Base-by-base conservation (phyloP, 2,113 vertebrate species). In the Proterorhinus semilunaris region DNA sequence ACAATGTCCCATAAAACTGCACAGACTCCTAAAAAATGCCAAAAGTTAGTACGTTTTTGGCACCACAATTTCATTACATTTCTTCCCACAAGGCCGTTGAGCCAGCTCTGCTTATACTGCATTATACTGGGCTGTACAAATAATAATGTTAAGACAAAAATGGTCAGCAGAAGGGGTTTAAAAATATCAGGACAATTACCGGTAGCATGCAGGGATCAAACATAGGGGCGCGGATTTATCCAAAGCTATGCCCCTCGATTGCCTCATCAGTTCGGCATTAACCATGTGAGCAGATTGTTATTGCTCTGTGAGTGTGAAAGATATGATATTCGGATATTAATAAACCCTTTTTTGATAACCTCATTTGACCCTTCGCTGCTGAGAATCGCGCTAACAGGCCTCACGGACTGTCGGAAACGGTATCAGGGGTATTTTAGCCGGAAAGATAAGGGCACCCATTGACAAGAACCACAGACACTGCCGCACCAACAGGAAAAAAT, bases 341-440 rank as follows among this genome's bases (percentile, higher is more conserved):
- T 69, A 89, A 78, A 83, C 55, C 64, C 62, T 80, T 78, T 82
- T 79, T 78, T 84, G 68, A 50, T 55, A 74, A 10, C 52, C 50
- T 58, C 58, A 44, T 13, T 62, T 72, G 77, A 75, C 55, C 83
- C 11, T 51, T 17, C 8, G 0, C 69, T 48, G 48, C 17, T 70
- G 51, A 65, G 66, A 0, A 1, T 59, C 46, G 52, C 66, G 47
- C 21, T 71, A 76, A 78, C 80, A 67, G 66, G 71, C 55, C 51
- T 62, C 66, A 47, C 36, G 71, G 74, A 80, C 78, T 67, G 67
- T 74, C n/a, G 45, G 45, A 54, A 54, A 65, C 66, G 55, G 45
- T 67, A 78, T 80, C 76, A 75, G 65, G 47, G 75, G 67, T 58
- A 82, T 69, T 79, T 77, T 62, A 78, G 69, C 65, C 12, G 1